Conservation (phyloP, 2,113 vertebrate species). For the Ginglymostoma cirratum region DNA sequence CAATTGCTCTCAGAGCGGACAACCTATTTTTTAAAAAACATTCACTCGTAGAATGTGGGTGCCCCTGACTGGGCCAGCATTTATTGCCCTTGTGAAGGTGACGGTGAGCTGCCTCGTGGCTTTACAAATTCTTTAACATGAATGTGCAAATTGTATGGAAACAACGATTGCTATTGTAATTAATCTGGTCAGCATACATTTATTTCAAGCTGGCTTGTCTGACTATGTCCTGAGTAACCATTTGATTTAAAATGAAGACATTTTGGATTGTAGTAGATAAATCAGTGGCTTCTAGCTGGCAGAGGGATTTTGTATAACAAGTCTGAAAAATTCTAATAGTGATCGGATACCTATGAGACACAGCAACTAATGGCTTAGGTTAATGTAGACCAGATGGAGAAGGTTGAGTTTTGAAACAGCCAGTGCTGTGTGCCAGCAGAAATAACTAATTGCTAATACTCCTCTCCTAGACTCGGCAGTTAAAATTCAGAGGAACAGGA, state of each 20-base stretch:
- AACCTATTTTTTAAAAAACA: too few relatives aligned
- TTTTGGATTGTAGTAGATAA: conserved; percentile 6
- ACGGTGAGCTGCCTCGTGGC: background rate
- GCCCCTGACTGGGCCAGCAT: too few relatives aligned
- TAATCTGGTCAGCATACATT: background rate
- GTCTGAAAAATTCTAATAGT: conserved; percentile 32
- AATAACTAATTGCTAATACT: conserved; percentile 10
- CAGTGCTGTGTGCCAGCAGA: background rate
- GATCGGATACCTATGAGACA: conserved; percentile 47
- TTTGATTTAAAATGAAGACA: conserved; percentile 16
- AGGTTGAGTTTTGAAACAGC: background rate
- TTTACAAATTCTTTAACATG: background rate
- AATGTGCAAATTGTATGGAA: background rate
- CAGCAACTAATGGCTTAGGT: conserved; percentile 36
- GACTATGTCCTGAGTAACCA: background rate
- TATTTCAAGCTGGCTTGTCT: background rate
- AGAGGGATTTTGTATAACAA: conserved; percentile 39
- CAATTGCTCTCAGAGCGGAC: background rate
- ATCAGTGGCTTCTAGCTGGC: conserved; percentile 1
- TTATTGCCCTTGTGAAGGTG: too few relatives aligned
- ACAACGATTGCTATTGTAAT: background rate
- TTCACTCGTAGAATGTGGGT: too few relatives aligned
- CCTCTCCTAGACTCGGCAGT: background rate
- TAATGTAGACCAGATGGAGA: conserved; percentile 33
- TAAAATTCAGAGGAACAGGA: background rate